A percentile compares a stretch with the other conserved stretches of the same genome.
phyloP scores from a whole-genome alignment of 2,797 vertebrate species.

The Poeciliopsis gracilis region DNA sequence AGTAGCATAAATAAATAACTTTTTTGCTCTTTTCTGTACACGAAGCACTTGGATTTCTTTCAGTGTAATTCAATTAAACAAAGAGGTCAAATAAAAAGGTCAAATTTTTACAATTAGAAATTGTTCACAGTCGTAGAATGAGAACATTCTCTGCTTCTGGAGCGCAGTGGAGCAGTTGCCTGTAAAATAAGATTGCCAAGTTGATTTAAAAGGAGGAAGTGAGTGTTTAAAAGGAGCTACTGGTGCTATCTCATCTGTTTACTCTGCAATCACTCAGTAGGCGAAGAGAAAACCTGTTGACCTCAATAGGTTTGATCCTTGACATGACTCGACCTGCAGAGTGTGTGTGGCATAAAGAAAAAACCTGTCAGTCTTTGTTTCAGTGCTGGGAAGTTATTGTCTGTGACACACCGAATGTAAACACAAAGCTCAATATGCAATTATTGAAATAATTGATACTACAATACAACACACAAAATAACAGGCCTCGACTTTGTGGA shows the following conservation, averaged over 20 bases:
- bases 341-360: background rate
- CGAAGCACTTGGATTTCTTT: background rate
- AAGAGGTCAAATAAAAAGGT: too few relatives aligned
- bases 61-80: too few relatives aligned
- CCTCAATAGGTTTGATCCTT: slow-evolving; percentile 51
- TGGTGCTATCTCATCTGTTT: slow-evolving; percentile 47
- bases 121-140: background rate
- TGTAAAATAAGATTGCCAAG: background rate
- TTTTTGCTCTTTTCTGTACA: background rate
- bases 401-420: background rate
- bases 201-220: slow-evolving; percentile 8
- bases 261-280: slow-evolving; percentile 45
- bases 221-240: slow-evolving; percentile 26
- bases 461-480: background rate
- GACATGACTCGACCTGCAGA: slow-evolving; percentile 45
- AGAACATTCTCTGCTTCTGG: background rate
- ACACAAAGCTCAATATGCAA: background rate
- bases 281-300: slow-evolving; percentile 49
- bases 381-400: background rate
- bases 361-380: slow-evolving; percentile 8
- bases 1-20: background rate
- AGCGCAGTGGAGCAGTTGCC: background rate
- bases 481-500: background rate
- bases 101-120: background rate
- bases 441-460: background rate